Percentiles rank a stretch among this genome's conserved stretches.
Conservation (phyloP, 2,797 vertebrate genomes). For the Pristis pectinata region DNA sequence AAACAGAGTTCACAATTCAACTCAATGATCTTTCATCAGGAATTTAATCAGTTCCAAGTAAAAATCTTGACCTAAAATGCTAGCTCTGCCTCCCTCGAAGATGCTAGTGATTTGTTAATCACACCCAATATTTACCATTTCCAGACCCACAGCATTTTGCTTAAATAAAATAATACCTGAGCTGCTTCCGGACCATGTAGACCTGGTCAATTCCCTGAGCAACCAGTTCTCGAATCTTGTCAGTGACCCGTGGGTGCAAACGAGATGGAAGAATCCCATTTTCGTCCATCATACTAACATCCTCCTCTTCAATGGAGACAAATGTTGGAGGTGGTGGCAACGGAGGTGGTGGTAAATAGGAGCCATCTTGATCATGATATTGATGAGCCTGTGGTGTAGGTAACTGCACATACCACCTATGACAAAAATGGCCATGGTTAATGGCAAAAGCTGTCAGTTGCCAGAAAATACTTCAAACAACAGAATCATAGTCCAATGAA, state of each 20-base stretch:
- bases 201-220: constrained; percentile 68
- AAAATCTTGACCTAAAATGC: too few species aligned
- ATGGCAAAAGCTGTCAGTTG: not conserved
- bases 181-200: constrained; percentile 73
- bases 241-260: constrained; percentile 72
- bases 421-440: constrained; percentile 13
- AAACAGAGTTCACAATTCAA: too few species aligned
- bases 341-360: constrained; percentile 57
- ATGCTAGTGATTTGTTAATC: too few species aligned
- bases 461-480: not conserved
- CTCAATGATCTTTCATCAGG: too few species aligned
- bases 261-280: constrained; percentile 60
- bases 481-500: not conserved
- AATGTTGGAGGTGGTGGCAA: constrained; percentile 51
- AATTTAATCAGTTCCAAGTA: too few species aligned
- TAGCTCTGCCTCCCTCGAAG: too few species aligned
- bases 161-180: constrained; percentile 54
- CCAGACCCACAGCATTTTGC: too few species aligned
- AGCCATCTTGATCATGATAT: constrained; percentile 66
- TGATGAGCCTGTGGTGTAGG: constrained; percentile 76
- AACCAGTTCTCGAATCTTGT: constrained; percentile 72
- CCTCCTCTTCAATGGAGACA: constrained; percentile 58
- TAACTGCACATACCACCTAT: constrained; percentile 69
- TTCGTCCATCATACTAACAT: constrained; percentile 57
- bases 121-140: too few species aligned